Conservation (phyloP, 1,140 invertebrate genomes). For the Drosophila lacertosa region DNA sequence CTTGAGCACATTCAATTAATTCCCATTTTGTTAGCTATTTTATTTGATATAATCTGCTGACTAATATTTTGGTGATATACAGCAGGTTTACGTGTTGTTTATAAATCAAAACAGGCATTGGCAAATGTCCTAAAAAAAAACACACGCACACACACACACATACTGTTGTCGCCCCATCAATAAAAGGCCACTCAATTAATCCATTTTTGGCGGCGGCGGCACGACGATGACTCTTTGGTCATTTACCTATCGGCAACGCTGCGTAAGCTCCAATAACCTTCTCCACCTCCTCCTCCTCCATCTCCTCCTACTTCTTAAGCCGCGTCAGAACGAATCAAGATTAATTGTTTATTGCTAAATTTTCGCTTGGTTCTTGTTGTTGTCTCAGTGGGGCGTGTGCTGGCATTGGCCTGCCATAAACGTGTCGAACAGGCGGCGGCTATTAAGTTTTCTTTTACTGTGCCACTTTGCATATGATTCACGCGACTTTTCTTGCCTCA, state of each 20-base stretch:
- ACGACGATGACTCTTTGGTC: conserved; percentile 60
- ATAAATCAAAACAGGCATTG: conserved; percentile 40
- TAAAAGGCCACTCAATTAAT: conserved; percentile 63
- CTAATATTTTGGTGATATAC: conserved; percentile 38
- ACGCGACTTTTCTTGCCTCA: conserved; percentile 57
- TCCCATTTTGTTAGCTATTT: neutral
- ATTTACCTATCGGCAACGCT: conserved; percentile 63
- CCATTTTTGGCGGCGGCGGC: conserved; percentile 37
- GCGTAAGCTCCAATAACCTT: conserved; percentile 37
- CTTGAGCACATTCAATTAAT: neutral
- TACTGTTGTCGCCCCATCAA: conserved; percentile 48
- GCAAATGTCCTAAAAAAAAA: conserved; percentile 9
- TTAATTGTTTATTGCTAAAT: conserved; percentile 63
- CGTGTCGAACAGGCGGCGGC: conserved; percentile 34
- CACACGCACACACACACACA: conserved; percentile 8
- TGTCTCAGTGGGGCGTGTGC: conserved; percentile 23
- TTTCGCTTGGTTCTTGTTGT: conserved; percentile 23
- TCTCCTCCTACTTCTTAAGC: no score
- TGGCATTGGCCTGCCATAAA: conserved; percentile 46
- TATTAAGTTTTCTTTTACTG: conserved; percentile 48
- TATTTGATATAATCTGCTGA: conserved; percentile 7
- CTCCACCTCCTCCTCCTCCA: neutral
- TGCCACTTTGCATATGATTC: conserved; percentile 72
- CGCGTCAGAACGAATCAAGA: conserved; percentile 58
- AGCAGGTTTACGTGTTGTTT: conserved; percentile 31